A percentile compares a stretch with the other conserved stretches of the same genome.
Evolutionary conservation across 2,113 vertebrate species (phyloP).

Genomic region (Polypterus bichir): DNA sequence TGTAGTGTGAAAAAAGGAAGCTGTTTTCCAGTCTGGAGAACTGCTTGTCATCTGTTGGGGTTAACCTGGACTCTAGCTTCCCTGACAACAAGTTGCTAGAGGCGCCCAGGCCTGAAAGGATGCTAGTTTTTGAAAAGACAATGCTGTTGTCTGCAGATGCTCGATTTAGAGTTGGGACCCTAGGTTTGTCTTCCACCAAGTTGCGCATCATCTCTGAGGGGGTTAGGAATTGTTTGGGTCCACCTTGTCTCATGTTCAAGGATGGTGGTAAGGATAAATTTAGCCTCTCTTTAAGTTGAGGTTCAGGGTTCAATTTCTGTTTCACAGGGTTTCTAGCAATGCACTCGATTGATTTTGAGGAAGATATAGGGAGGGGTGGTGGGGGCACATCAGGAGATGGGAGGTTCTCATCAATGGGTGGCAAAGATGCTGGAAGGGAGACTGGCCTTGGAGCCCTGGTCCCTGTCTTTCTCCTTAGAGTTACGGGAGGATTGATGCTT

Average conservation of each 20-base stretch:
- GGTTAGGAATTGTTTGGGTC: constrained; percentile 32
- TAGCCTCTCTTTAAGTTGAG: too few relatives aligned
- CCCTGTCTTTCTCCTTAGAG: constrained; percentile 34
- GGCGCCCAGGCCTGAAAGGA: constrained; percentile 13
- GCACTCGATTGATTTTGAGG: neutral
- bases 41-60: constrained; percentile 3
- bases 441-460: constrained; percentile 33
- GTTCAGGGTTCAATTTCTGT: too few relatives aligned
- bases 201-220: constrained; percentile 47
- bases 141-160: constrained; percentile 18
- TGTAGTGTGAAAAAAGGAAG: constrained; percentile 54
- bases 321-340: too few relatives aligned
- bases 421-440: constrained; percentile 33
- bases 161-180: constrained; percentile 13
- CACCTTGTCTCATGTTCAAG: neutral
- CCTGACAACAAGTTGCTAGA: constrained; percentile 24
- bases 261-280: too few relatives aligned
- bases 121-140: constrained; percentile 30
- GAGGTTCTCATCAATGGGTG: constrained; percentile 66
- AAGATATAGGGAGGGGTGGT: neutral
- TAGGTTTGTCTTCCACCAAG: constrained; percentile 15
- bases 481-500: constrained; percentile 65
- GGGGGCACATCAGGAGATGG: constrained; percentile 18
- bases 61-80: constrained; percentile 32
- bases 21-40: constrained; percentile 73